Evolutionary conservation across 2,113 vertebrate species (phyloP), one percentile per base, ranked within the genome.

Genomic region (Ceratotherium simum): DNA sequence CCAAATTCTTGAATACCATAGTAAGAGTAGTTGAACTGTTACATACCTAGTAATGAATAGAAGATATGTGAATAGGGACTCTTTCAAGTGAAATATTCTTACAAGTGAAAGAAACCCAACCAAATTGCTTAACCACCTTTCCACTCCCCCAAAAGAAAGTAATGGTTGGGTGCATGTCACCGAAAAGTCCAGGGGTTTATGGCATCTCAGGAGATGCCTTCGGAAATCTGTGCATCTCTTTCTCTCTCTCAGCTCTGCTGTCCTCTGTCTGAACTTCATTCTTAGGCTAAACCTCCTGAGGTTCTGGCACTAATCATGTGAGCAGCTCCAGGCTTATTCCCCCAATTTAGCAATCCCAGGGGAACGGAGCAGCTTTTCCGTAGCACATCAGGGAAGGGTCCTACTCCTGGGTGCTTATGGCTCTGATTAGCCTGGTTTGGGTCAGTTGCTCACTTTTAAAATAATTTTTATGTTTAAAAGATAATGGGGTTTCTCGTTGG

Each of bases 371-470:
- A 48, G 20, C 58, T 54, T 67, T 89, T 60, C 54, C 18, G 39
- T 23, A 72, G 8, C 54, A 58, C 25, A 72, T 33, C 27, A 78
- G 75, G 56, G 3, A n/a, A 60, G n/a, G 21, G 25, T 4, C 31
- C 58, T 56, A 2, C 33, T 48, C 20, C 72, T 56, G n/a, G 25
- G 76, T 62, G 29, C 33, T 33, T 23, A 16, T 6, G n/a, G 13
- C 20, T 88, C 58, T 36, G 1, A 46, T 56, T 62, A 56, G 48
- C 62, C 78, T 73, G 29, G 17, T 79, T 46, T 85, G n/a, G 54
- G 39, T 80, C 62, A 58, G 87, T 91, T 79, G 27, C 67, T 96
- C 58, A 62, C 64, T 69, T 93, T 48, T 42, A 56, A 82, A 79
- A 80, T 48, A 92, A 14, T 25, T 13, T 46, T 85, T 72, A 9